phyloP scores from a whole-genome alignment of 2,888 invertebrate genomes.

The Chironomus riparius region DNA sequence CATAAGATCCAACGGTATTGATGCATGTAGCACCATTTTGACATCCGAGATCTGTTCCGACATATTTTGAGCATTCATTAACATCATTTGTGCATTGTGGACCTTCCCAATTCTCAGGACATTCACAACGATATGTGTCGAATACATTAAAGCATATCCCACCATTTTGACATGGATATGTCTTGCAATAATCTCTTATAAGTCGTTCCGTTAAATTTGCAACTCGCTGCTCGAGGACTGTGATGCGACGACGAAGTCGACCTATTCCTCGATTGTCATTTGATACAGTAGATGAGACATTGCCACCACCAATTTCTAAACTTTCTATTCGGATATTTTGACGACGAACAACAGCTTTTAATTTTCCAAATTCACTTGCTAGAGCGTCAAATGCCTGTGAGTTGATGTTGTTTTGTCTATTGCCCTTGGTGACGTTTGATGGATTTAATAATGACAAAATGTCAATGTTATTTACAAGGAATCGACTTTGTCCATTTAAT shows the following conservation, averaged over 20 bases:
- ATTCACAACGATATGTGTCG: constrained; percentile 63
- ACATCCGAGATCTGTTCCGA: constrained; percentile 81
- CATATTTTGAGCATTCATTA: constrained; percentile 73
- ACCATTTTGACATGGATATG: constrained; percentile 72
- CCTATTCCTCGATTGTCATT: neutral
- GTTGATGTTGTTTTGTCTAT: neutral
- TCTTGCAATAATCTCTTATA: constrained; percentile 54
- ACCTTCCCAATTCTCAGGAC: constrained; percentile 71
- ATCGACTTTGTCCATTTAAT: constrained; percentile 56
- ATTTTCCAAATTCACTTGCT: neutral
- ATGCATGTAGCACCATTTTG: constrained; percentile 82
- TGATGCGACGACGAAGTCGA: neutral
- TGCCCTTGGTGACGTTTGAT: constrained; percentile 2
- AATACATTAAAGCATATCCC: constrained; percentile 68
- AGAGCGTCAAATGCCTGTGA: constrained; percentile 29
- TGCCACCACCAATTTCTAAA: constrained; percentile 31
- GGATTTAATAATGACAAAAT: constrained; percentile 36
- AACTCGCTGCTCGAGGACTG: constrained; percentile 30
- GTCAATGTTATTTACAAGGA: constrained; percentile 64
- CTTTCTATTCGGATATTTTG: constrained; percentile 31
- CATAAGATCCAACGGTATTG: constrained; percentile 70
- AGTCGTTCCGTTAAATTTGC: constrained; percentile 42
- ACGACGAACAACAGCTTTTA: constrained; percentile 32
- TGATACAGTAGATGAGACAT: constrained; percentile 35
- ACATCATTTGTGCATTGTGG: constrained; percentile 65